Evolutionary conservation across 1,140 invertebrate genomes (phyloP), one percentile per base, ranked within the genome.

Genomic region (Neuroterus valhalla): DNA sequence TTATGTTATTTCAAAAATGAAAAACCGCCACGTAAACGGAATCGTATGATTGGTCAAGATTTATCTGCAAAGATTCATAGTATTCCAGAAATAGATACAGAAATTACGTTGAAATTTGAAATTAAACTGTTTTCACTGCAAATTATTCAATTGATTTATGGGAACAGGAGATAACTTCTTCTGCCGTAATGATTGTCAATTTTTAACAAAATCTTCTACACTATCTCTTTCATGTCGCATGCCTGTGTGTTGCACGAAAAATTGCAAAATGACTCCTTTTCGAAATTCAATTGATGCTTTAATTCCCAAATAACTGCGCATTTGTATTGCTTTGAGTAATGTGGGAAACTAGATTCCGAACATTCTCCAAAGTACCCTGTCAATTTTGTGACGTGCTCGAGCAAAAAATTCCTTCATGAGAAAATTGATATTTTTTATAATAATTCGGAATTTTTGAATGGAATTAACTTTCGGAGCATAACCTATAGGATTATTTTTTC

Each of bases 301-400:
- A 38, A 38, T 8, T 38, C 31, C 14, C 12, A 62, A 62, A 15
- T 31, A 62, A 1, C n/a, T 62, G 31, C 21, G 52, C 52, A 55
- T 26, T 55, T 55, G 5, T 31, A 31, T 3, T n/a, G 31, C 55
- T n/a, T 31, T 14, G 31, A 23, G 23, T 31, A 26, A 62, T 62
- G 55, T 23, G 55, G 55, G 26, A 62, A n/a, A 31, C 19, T 55
- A 55, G 19, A 55, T 38, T 62, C 23, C 8, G 26, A 62, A 62
- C 31, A 15, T 62, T 62, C 23, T 31, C 55, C 15, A 38, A n/a
- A n/a, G 1, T 23, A 23, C 55, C 55, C 31, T 62, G 55, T 62
- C 55, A 62, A 23, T 62, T 62, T 62, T 62, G 55, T 62, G 55
- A 38, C 31, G 55, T 62, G 55, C 55, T 62, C 55, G 55, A 62